A percentile compares a stretch with the other conserved stretches of the same genome.
These are phyloP conservation scores for Priapulus caudatus DNA, from an alignment of 2,888 invertebrate genomes.

Conservation along the genomic window DNA sequence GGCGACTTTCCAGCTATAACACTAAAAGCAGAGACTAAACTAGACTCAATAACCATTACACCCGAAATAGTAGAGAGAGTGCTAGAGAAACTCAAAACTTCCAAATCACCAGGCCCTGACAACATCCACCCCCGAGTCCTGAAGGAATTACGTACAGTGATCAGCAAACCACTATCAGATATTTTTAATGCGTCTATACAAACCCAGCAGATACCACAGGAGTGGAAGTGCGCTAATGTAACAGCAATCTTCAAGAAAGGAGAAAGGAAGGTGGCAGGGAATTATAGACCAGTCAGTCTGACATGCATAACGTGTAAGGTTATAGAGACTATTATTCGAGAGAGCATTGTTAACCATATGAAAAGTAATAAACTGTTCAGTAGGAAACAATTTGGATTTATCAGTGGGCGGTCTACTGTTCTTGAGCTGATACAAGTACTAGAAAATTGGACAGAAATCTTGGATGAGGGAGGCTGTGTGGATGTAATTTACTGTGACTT, in stretches of 20 bases:
- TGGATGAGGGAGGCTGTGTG: conserved; percentile 16
- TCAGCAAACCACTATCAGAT: too few relatives aligned
- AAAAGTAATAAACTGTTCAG: neutral
- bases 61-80: too few relatives aligned
- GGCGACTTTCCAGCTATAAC: too few relatives aligned
- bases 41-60: too few relatives aligned
- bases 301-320: conserved; percentile 18
- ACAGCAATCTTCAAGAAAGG: conserved; percentile 20
- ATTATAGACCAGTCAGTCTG: conserved; percentile 21
- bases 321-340: conserved; percentile 13
- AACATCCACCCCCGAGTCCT: too few relatives aligned
- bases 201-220: conserved; percentile 17
- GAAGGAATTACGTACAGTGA: too few relatives aligned
- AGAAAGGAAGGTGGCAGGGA: conserved; percentile 13
- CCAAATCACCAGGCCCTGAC: too few relatives aligned
- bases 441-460: conserved; percentile 13
- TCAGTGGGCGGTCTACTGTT: conserved; percentile 18
- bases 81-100: too few relatives aligned
- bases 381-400: conserved; percentile 20
- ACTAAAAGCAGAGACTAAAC: too few relatives aligned
- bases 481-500: conserved; percentile 21
- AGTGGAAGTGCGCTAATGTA: conserved; percentile 19
- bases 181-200: too few relatives aligned
- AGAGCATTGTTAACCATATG: neutral
- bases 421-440: conserved; percentile 18